Base-by-base conservation (phyloP, 2,888 invertebrate species). In the Neoaliturus tenellus region DNA sequence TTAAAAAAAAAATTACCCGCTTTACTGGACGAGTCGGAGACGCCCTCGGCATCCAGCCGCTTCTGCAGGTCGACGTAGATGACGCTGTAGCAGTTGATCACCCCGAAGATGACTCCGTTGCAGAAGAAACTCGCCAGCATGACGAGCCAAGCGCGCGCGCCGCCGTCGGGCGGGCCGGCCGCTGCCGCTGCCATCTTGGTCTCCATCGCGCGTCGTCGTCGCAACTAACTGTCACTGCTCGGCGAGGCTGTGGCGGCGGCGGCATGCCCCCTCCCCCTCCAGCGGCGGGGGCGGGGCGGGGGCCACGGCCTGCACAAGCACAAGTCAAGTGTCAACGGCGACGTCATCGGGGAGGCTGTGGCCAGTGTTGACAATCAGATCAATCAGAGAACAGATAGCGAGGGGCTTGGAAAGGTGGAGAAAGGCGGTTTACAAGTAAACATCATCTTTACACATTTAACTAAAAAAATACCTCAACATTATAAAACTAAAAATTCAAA, bases 71-170 rank as follows among this genome's bases (percentile, higher is more conserved):
- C 93, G 8, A 93, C 92, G 89, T 95, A 96, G 86, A 98, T 93
- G 35, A 97, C 94, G 87, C 97, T 96, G 89, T 96, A 97, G 0
- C 96, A 95, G 91, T 98, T 98, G 89, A 98, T 97, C 67, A 97
- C 94, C 71, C 98, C 97, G 90, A 98, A 98, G 80, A 98, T 92
- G 80, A 98, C 94, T 6, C 98, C 98, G 90, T 98, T 98, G 88
- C 96, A 96, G 84, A 97, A 92, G 90, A 98, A 97, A 84, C 98
- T 97, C 62, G 95, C 96, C 58, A 97, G 88, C 93, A 97, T 93
- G 20, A 98, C 95, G 85, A 95, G 91, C 94, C 96, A 97, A 0
- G 97, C 97, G 88, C 96, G 93, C 17, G 93, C 87, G 0, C 96
- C 96, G 14, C 97, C 96, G 90, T 97, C 96, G 0, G 95, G 95